Percentiles rank a stretch among this genome's conserved stretches.
phyloP scores from a whole-genome alignment of 2,113 vertebrate genomes.

The Ornithorhynchus anatinus region DNA sequence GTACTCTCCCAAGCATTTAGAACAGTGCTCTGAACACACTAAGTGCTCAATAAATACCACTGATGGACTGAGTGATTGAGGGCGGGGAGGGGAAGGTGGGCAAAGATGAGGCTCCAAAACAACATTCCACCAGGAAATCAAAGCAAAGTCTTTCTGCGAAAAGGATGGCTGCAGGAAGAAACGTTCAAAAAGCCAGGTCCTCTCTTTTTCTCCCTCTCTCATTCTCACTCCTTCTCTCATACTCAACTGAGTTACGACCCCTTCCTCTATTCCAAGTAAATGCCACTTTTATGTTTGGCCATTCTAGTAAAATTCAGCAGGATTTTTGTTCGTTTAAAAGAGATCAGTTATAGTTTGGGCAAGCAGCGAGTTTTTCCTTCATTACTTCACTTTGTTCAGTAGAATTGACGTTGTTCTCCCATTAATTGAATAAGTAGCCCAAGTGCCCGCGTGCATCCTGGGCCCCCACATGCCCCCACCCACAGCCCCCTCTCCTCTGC shows the following conservation, averaged over 20 bases:
- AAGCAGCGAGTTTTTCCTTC: constrained; percentile 34
- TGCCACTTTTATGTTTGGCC: constrained; percentile 35
- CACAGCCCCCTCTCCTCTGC: not conserved
- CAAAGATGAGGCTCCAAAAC: too few relatives aligned
- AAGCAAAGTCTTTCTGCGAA: not conserved
- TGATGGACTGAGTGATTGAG: too few relatives aligned
- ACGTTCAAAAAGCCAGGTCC: too few relatives aligned
- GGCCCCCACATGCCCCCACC: constrained; percentile 1
- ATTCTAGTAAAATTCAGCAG: constrained; percentile 14
- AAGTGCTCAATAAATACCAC: too few relatives aligned
- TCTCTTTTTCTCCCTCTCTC: too few relatives aligned
- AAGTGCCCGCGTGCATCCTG: constrained; percentile 8
- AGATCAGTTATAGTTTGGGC: constrained; percentile 39
- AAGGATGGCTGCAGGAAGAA: constrained; percentile 23
- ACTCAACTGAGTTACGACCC: constrained; percentile 28
- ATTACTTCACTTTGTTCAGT: constrained; percentile 34
- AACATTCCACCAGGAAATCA: too few relatives aligned
- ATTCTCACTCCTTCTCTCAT: too few relatives aligned
- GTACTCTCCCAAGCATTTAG: too few relatives aligned
- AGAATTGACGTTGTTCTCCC: constrained; percentile 44
- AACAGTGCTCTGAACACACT: too few relatives aligned
- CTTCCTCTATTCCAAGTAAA: constrained; percentile 25
- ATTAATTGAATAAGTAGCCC: constrained; percentile 43
- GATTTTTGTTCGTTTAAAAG: constrained; percentile 40
- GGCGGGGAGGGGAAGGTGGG: too few relatives aligned